These are phyloP conservation scores for Rhingia rostrata DNA, from an alignment of 2,888 invertebrate species.

Conservation along the genomic window DNA sequence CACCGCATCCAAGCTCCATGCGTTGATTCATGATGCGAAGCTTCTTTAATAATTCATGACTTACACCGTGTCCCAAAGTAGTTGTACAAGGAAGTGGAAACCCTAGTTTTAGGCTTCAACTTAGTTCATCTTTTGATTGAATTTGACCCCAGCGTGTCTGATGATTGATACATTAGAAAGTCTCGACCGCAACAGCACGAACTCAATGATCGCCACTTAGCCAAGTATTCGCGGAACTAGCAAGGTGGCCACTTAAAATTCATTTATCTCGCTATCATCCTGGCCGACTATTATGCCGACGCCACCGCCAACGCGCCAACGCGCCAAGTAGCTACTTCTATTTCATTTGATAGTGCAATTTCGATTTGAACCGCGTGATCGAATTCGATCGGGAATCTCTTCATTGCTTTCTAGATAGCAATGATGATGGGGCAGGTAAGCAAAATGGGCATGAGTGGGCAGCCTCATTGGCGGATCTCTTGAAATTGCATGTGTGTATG, in stretches of 20 bases:
- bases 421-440: constrained; percentile 26
- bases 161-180: constrained; percentile 70
- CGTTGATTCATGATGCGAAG: not conserved
- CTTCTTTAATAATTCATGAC: constrained; percentile 57
- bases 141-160: constrained; percentile 35
- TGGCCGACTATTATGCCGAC: not conserved
- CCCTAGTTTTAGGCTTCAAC: constrained; percentile 14
- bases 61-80: constrained; percentile 1
- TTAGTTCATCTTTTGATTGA: constrained; percentile 13
- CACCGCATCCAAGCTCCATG: not conserved
- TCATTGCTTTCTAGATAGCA: constrained; percentile 21
- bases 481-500: constrained; percentile 22
- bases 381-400: constrained; percentile 16
- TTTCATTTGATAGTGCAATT: constrained; percentile 66
- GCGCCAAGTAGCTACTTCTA: constrained; percentile 50
- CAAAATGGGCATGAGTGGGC: constrained; percentile 13
- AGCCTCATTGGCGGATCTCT: constrained; percentile 23
- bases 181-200: constrained; percentile 38
- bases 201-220: constrained; percentile 34
- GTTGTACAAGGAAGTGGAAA: constrained; percentile 33
- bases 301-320: not conserved
- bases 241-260: constrained; percentile 42
- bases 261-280: constrained; percentile 39
- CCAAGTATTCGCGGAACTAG: constrained; percentile 14
- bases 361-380: constrained; percentile 49